Base-by-base conservation (phyloP, 2,113 vertebrate genomes). In the Suncus etruscus region DNA sequence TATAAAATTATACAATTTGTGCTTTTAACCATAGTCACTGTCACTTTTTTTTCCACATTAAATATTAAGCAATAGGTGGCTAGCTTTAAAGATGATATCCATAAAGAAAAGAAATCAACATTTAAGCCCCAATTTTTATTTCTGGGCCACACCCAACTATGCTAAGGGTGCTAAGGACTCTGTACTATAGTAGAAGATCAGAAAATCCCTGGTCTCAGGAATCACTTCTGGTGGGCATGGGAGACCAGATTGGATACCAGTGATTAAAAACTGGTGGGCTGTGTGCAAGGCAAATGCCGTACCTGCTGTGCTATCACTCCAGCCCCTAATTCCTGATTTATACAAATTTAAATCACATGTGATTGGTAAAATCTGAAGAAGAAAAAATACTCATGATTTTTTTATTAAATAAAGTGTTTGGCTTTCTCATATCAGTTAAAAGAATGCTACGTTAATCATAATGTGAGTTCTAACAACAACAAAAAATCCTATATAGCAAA, bases 401-500 rank as follows among this genome's bases (percentile, higher is more conserved):
- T 58, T 51, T 1, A 48, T 63, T 92, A 92, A 54, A 5, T 70
- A 74, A 80, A 50, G 18, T 2, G 72, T 89, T 81, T 61, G 47
- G 4, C 68, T 95, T 94, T 79, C 66, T 79, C n/a, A 66, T 27
- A n/a, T 2, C 15, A 65, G 27, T 9, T 85, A 39, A 80, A 88
- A 86, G 22, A 16, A 70, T 31, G 25, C 47, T 39, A 83, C 14
- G 81, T 20, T 66, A 87, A 68, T 6, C 1, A 85, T 20, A 86
- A 75, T 18, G 31, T 31, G 74, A 31, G 6, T 3, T 47, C 12
- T 92, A 81, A 32, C 18, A 90, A 87, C 31, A 32, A 65, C 61
- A 63, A 25, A 89, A 95, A 90, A 61, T 25, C 7, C 22, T 87
- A 84, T 76, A 63, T 77, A 91, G 81, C 66, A 88, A 86, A 83